Percentiles rank a stretch among this genome's conserved stretches.
phyloP scores from a whole-genome alignment of 2,797 vertebrate genomes.

The Cetoscarus ocellatus region DNA sequence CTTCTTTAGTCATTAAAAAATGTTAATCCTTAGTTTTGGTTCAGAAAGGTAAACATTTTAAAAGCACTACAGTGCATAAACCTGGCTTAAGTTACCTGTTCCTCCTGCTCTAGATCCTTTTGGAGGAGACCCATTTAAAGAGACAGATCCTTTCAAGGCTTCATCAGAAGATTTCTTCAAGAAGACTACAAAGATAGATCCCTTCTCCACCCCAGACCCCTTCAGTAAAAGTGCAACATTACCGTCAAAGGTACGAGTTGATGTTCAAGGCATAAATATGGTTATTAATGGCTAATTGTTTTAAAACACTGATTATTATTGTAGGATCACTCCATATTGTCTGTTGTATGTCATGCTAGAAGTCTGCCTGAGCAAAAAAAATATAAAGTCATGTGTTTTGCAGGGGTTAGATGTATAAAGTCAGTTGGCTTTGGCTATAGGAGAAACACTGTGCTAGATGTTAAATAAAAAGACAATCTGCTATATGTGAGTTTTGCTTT shows the following conservation, averaged over 20 bases:
- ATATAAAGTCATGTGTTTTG: background rate
- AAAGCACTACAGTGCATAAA: background rate
- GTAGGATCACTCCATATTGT: background rate
- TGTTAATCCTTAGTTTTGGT: background rate
- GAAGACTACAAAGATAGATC: conserved; percentile 91
- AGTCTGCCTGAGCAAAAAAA: too few relatives aligned
- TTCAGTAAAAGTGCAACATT: conserved; percentile 91
- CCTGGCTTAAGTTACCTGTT: background rate
- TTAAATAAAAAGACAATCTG: background rate
- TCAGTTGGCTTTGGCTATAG: too few relatives aligned
- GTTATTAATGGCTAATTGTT: background rate
- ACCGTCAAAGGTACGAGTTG: conserved; percentile 88
- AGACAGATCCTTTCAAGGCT: conserved; percentile 84
- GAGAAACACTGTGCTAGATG: too few relatives aligned
- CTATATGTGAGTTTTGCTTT: background rate
- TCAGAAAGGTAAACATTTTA: background rate
- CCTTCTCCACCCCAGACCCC: conserved; percentile 90
- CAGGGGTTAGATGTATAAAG: background rate
- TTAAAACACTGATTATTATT: background rate
- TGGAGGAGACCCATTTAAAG: conserved; percentile 88
- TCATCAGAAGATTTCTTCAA: conserved; percentile 95
- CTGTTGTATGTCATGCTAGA: too few relatives aligned
- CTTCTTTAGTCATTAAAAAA: too few relatives aligned
- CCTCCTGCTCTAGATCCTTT: conserved; percentile 86
- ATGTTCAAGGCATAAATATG: background rate